Conservation (phyloP, 2,888 invertebrate species). For the Cancer borealis region DNA sequence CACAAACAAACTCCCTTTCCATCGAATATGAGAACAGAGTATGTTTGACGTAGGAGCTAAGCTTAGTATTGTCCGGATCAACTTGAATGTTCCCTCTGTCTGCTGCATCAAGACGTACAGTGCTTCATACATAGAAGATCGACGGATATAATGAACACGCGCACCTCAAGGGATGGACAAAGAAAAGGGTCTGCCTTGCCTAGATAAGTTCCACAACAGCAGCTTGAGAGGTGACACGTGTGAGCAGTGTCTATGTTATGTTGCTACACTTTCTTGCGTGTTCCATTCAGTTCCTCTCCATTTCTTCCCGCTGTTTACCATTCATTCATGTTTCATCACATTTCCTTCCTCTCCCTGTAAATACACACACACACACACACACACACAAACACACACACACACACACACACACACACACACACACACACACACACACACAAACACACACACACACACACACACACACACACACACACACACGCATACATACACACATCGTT, state of each 20-base stretch:
- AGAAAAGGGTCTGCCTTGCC: not conserved
- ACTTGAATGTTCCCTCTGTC: not conserved
- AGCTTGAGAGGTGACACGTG: not conserved
- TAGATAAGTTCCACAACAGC: not conserved
- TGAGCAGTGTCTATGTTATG: not conserved
- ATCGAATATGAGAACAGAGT: not conserved
- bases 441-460: constrained; percentile 41
- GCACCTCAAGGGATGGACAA: not conserved
- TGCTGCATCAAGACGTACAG: not conserved
- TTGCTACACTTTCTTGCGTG: not conserved
- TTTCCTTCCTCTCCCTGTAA: too few relatives aligned
- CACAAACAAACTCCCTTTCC: not conserved
- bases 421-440: constrained; percentile 44
- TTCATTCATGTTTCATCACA: too few relatives aligned
- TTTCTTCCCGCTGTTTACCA: too few relatives aligned
- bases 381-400: constrained; percentile 35
- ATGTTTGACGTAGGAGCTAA: not conserved
- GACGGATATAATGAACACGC: not conserved
- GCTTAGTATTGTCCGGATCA: not conserved
- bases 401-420: constrained; percentile 49
- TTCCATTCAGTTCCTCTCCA: too few relatives aligned
- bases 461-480: constrained; percentile 57
- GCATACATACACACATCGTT: constrained; percentile 39
- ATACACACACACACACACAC: constrained; percentile 15
- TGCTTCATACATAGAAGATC: not conserved